Evolutionary conservation across 2,797 vertebrate genomes (phyloP).

Genomic region (Silurus lanzhouensis): DNA sequence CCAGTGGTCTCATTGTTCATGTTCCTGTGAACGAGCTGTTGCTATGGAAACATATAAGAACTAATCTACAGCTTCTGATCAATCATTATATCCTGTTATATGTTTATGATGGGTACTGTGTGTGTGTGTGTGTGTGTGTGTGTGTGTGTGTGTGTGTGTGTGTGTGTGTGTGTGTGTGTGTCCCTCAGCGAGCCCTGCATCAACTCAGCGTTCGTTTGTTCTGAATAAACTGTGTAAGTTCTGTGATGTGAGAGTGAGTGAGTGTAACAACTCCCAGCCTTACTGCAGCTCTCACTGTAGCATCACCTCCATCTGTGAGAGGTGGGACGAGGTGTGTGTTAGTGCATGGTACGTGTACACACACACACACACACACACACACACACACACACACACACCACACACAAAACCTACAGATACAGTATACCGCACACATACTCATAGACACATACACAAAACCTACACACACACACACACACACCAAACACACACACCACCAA

Average conservation of each 20-base stretch:
- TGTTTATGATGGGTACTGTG: too few relatives aligned
- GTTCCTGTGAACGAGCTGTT: too few relatives aligned
- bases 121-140: too few relatives aligned
- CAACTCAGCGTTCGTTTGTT: not conserved
- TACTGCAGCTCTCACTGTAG: slow-evolving; percentile 49
- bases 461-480: too few relatives aligned
- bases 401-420: not conserved
- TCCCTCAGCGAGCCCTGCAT: not conserved
- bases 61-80: too few relatives aligned
- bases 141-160: too few relatives aligned
- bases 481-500: too few relatives aligned
- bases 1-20: too few relatives aligned
- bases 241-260: slow-evolving; percentile 65
- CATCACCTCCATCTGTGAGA: slow-evolving; percentile 62
- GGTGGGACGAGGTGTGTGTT: slow-evolving; percentile 66
- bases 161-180: not conserved
- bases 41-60: too few relatives aligned
- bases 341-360: slow-evolving; percentile 66
- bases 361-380: slow-evolving; percentile 7
- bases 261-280: slow-evolving; percentile 48
- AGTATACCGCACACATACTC: too few relatives aligned
- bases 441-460: too few relatives aligned
- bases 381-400: slow-evolving; percentile 1
- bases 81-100: too few relatives aligned
- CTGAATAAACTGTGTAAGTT: slow-evolving; percentile 65